Conservation (phyloP, 2,888 invertebrate genomes). For the Notodonta ziczac region DNA sequence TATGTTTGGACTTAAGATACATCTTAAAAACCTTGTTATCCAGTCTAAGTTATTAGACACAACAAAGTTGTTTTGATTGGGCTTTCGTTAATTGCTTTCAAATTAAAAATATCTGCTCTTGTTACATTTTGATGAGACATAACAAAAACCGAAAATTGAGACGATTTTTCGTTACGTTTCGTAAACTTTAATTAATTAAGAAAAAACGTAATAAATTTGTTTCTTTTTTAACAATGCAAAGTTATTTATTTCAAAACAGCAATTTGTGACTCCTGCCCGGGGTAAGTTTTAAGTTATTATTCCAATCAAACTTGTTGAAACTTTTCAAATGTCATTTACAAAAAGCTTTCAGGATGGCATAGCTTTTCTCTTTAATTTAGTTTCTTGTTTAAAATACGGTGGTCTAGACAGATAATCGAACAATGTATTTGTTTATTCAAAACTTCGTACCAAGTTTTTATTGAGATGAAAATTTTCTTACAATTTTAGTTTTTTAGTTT, state of each 20-base stretch:
- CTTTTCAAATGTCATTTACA: slow-evolving; percentile 44
- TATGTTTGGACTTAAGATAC: too few relatives aligned
- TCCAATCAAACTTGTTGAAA: slow-evolving; percentile 46
- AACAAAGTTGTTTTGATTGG: neutral
- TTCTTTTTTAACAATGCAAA: neutral
- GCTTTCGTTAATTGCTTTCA: neutral
- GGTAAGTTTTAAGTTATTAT: slow-evolving; percentile 39
- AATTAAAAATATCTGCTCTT: neutral
- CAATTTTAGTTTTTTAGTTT: neutral
- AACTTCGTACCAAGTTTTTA: neutral
- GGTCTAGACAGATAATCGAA: slow-evolving; percentile 2
- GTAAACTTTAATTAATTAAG: neutral
- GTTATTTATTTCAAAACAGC: neutral
- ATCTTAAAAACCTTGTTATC: too few relatives aligned
- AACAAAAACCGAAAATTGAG: neutral
- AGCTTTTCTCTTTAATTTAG: slow-evolving; percentile 32
- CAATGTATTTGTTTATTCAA: neutral
- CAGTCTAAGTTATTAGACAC: neutral
- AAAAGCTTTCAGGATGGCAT: slow-evolving; percentile 41
- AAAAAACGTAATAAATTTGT: neutral
- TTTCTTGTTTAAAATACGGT: slow-evolving; percentile 10
- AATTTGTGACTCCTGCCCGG: slow-evolving; percentile 8
- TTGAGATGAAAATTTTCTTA: neutral
- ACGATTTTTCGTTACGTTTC: neutral
- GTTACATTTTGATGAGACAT: neutral